Conservation (phyloP, 2,113 vertebrate species). For the Hydropotes inermis region DNA sequence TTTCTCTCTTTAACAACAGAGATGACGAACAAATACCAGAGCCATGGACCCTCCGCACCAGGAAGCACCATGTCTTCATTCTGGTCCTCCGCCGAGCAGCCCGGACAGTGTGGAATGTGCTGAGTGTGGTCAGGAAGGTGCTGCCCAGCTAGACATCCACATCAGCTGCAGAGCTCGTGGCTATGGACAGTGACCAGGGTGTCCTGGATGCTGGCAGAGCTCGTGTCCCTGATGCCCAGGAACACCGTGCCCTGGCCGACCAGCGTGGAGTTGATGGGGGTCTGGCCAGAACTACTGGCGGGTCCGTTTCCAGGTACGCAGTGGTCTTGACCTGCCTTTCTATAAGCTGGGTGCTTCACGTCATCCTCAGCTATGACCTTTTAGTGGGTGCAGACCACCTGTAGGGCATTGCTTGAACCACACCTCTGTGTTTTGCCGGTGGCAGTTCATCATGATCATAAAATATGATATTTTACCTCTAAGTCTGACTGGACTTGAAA, state of each 20-base stretch:
- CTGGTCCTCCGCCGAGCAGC: background rate
- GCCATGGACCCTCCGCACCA: too few relatives aligned
- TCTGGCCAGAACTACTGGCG: background rate
- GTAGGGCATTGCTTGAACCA: background rate
- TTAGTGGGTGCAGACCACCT: background rate
- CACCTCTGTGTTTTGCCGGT: rapidly evolving
- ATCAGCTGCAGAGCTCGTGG: rapidly evolving
- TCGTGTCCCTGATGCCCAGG: background rate
- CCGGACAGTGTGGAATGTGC: rapidly evolving
- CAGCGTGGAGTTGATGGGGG: rapidly evolving
- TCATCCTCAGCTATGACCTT: background rate
- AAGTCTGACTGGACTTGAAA: background rate
- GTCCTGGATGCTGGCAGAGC: background rate
- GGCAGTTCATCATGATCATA: background rate
- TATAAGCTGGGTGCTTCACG: too few relatives aligned
- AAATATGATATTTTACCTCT: background rate
- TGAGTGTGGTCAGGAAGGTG: background rate
- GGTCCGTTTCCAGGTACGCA: background rate
- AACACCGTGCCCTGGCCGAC: background rate
- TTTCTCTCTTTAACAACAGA: background rate
- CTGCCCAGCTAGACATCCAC: too few relatives aligned
- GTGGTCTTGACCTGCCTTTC: background rate
- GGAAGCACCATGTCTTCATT: background rate
- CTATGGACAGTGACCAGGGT: rapidly evolving
- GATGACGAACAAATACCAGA: background rate